Percentiles rank a stretch among this genome's conserved stretches.
Evolutionary conservation across 1,140 invertebrate genomes (phyloP).

Genomic region (Ips nitidus): DNA sequence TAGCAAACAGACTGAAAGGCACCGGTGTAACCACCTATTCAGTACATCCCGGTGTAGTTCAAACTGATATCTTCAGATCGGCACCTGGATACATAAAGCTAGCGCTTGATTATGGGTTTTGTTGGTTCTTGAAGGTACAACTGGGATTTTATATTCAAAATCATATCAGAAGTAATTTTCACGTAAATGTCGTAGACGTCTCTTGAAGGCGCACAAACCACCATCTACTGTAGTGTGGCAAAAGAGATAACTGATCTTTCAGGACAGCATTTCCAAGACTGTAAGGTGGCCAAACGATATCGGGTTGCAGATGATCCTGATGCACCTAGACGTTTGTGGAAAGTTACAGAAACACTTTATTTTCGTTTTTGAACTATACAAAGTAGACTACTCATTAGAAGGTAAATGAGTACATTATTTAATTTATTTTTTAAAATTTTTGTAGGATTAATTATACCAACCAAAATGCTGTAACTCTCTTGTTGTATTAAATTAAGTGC

Average conservation of each 20-base stretch:
- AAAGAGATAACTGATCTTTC: constrained; percentile 53
- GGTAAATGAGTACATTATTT: too few species aligned
- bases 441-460: too few species aligned
- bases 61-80: constrained; percentile 15
- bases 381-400: too few species aligned
- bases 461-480: too few species aligned
- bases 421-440: too few species aligned
- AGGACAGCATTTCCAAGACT: constrained; percentile 61
- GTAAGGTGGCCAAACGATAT: constrained; percentile 41
- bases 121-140: constrained; percentile 51
- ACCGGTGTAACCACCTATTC: constrained; percentile 77
- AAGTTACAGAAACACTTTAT: constrained; percentile 7
- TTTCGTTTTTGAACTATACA: too few species aligned
- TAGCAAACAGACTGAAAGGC: constrained; percentile 72
- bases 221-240: constrained; percentile 6
- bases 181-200: not conserved
- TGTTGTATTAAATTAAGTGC: too few species aligned
- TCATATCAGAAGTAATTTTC: constrained; percentile 1
- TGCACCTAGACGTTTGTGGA: constrained; percentile 3
- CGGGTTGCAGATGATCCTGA: not conserved
- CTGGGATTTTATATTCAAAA: not conserved
- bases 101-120: not conserved
- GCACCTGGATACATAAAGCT: not conserved
- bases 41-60: constrained; percentile 71
- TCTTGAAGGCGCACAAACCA: constrained; percentile 15